These are phyloP conservation scores for Microtus richardsoni DNA, from an alignment of 2,113 vertebrate species.

Conservation along the genomic window DNA sequence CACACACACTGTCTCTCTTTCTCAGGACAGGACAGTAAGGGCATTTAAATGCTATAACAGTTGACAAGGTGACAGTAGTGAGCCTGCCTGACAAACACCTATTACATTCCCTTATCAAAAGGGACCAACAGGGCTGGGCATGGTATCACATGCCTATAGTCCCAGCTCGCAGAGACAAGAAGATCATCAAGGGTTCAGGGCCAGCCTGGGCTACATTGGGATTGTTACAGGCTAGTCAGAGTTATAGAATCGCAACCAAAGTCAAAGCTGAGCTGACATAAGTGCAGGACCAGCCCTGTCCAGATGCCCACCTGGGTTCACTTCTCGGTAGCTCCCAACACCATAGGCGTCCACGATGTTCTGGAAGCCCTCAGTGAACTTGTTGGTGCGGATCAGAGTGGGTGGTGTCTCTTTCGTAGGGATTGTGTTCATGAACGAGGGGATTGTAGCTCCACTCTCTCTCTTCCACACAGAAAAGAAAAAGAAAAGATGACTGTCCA, in stretches of 20 bases:
- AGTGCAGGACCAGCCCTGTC: no score
- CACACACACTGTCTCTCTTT: no score
- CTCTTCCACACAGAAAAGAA: constrained; percentile 86
- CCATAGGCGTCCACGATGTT: constrained; percentile 99
- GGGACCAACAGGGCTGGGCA: neutral
- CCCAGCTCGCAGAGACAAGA: neutral
- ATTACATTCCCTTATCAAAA: neutral
- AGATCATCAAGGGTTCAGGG: neutral
- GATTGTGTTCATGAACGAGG: constrained; percentile 97
- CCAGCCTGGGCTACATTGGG: neutral
- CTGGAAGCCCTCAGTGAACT: constrained; percentile 98
- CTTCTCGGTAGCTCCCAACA: constrained; percentile 94
- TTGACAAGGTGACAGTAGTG: neutral
- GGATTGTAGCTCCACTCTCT: constrained; percentile 93
- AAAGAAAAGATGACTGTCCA: neutral
- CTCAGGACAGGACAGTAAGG: neutral
- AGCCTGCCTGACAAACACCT: neutral
- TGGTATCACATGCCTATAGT: neutral
- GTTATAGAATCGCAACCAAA: neutral
- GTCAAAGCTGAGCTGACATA: neutral
- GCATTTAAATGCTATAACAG: neutral
- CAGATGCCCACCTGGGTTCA: constrained; percentile 89
- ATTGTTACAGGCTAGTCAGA: neutral
- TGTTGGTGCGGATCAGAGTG: constrained; percentile 96
- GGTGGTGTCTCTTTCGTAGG: constrained; percentile 95